Percentiles rank a stretch among this genome's conserved stretches.
Conservation (phyloP, 2,797 vertebrate species). For the Phrynocephalus forsythii region DNA sequence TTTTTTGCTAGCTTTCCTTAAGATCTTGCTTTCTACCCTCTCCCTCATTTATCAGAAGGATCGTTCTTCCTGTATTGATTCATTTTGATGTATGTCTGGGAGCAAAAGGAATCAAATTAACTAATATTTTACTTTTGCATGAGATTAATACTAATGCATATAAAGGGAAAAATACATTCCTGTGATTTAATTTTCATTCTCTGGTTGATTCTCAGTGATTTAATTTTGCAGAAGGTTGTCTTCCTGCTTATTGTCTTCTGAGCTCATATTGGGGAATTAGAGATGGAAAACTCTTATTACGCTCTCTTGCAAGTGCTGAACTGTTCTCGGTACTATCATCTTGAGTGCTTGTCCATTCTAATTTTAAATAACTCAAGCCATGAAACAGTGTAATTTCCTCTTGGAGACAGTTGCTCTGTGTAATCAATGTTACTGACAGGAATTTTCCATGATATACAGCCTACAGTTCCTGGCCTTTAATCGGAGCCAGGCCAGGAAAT, state of each 20-base stretch:
- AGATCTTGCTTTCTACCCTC: neutral
- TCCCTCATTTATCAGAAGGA: conserved; percentile 64
- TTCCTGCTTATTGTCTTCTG: conserved; percentile 71
- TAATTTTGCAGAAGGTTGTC: conserved; percentile 68
- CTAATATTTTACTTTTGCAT: conserved; percentile 78
- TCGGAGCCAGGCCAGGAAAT: conserved; percentile 18
- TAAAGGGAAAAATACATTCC: conserved; percentile 68
- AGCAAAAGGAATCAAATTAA: conserved; percentile 74
- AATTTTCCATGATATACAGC: conserved; percentile 9
- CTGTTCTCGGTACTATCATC: conserved; percentile 41
- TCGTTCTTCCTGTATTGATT: conserved; percentile 71
- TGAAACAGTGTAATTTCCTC: conserved; percentile 46
- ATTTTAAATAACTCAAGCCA: conserved; percentile 59
- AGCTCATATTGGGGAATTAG: conserved; percentile 55
- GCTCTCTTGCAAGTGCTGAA: conserved; percentile 33
- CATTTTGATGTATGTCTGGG: conserved; percentile 68
- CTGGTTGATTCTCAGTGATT: conserved; percentile 67
- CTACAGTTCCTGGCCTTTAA: conserved; percentile 29
- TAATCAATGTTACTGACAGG: conserved; percentile 44
- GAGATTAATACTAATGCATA: conserved; percentile 75
- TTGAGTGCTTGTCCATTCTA: conserved; percentile 53
- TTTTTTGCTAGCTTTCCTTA: conserved; percentile 39
- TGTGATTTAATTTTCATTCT: conserved; percentile 74
- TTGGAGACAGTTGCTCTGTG: conserved; percentile 43
- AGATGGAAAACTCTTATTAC: conserved; percentile 67